Base-by-base conservation (phyloP, 2,797 vertebrate species). In the Rhynchonycteris naso region DNA sequence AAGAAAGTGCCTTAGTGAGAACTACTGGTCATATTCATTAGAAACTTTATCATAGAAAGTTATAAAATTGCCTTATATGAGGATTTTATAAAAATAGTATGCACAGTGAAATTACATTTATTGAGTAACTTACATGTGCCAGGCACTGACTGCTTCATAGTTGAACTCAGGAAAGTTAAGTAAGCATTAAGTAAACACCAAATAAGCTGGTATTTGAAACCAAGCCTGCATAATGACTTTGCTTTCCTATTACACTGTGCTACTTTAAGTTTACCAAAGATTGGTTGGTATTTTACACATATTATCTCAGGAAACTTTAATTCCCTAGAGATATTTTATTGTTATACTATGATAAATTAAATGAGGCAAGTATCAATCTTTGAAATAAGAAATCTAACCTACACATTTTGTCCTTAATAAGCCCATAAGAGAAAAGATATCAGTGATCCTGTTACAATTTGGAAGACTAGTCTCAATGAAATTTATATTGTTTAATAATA, bases 401-500 rank as follows among this genome's bases (percentile, higher is more conserved):
- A 54, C 28, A 14, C 56, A 61, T 74, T 80, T 88, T 84, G 12
- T 19, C 33, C 43, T 88, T 68, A 61, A 66, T 10, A 74, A 75
- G 71, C 28, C 33, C 26, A 7, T 84, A 28, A 28, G 16, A 80
- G 13, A 22, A 66, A 79, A 58, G 88, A 35, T 30, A 63, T 12
- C 54, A 71, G 47, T 65, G 26, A 79, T 65, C 11, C 28, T 47
- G 16, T 59, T 33, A 58, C 9, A 82, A 10, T 82, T 92, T 81
- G 78, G 12, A 56, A 86, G n/a, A 58, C 7, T 21, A 80, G 26
- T 82, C 18, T 81, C 84, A 52, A 61, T 35, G 56, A 30, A 59
- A 85, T 69, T 84, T 91, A n/a, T 74, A 11, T 80, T 91, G 16
- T 58, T 78, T 88, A 88, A 74, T 19, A 84, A 80, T 68, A 80